A percentile compares a stretch with the other conserved stretches of the same genome.
phyloP scores from a whole-genome alignment of 2,888 invertebrate species.

The Automeris io region DNA sequence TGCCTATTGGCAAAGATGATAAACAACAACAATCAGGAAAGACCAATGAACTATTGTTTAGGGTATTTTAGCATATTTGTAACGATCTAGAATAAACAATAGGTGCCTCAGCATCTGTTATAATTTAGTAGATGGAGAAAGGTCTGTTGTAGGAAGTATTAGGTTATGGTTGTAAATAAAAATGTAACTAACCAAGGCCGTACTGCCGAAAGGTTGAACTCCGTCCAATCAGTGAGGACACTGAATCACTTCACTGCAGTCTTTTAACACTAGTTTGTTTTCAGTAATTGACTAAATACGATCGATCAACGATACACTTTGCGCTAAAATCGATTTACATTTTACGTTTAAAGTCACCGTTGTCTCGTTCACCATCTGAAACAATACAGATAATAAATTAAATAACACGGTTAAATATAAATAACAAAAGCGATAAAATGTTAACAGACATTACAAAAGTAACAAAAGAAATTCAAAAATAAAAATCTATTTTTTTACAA shows the following conservation, averaged over 20 bases:
- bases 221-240: constrained; percentile 36
- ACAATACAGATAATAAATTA: constrained; percentile 23
- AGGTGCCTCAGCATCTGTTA: no score
- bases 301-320: constrained; percentile 13
- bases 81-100: no score
- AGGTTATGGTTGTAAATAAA: background rate
- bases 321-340: constrained; percentile 20
- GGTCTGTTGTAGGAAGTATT: background rate
- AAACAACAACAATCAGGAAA: no score
- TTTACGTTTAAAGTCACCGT: constrained; percentile 28
- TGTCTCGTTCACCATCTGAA: constrained; percentile 41
- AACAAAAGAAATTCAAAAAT: background rate
- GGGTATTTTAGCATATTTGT: no score
- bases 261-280: constrained; percentile 21
- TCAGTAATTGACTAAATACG: constrained; percentile 11
- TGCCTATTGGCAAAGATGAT: no score
- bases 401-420: constrained; percentile 7
- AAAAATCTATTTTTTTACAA: no score
- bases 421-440: no score
- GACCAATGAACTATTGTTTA: no score
- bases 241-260: constrained; percentile 37
- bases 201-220: constrained; percentile 34
- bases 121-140: no score
- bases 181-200: constrained; percentile 48
- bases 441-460: no score